phyloP scores from a whole-genome alignment of 2,113 vertebrate genomes.

The Otus sunia region DNA sequence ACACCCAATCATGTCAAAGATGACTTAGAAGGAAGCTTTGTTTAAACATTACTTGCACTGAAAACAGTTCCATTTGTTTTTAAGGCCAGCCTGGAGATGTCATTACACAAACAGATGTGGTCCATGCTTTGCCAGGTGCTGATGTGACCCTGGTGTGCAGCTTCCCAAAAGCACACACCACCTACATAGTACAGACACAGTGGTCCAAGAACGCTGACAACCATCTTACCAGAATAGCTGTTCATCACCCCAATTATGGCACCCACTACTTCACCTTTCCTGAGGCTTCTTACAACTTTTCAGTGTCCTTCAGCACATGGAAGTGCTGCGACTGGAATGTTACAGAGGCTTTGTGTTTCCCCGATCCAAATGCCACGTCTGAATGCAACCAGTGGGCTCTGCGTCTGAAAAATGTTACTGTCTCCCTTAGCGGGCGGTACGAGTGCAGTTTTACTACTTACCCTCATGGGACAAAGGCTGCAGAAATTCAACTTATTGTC shows the following conservation, averaged over 20 bases:
- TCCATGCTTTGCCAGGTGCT: slow-evolving; percentile 23
- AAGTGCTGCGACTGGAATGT: background rate
- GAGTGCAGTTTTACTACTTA: slow-evolving; percentile 66
- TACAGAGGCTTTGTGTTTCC: background rate
- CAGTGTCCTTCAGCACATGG: background rate
- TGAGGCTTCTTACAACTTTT: slow-evolving; percentile 19
- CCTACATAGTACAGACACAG: slow-evolving; percentile 51
- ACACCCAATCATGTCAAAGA: background rate
- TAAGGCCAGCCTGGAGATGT: background rate
- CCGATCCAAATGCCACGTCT: fast-evolving
- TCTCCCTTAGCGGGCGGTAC: slow-evolving; percentile 37
- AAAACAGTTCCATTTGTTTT: background rate
- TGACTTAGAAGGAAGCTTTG: background rate
- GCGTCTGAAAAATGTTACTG: slow-evolving; percentile 15
- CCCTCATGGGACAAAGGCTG: slow-evolving; percentile 37
- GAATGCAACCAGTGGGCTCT: slow-evolving; percentile 32
- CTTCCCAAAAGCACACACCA: background rate
- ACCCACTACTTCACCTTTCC: background rate
- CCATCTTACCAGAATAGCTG: background rate
- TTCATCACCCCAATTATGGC: slow-evolving; percentile 48
- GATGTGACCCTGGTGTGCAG: slow-evolving; percentile 42
- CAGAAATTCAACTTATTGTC: slow-evolving; percentile 33
- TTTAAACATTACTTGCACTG: background rate
- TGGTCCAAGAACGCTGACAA: slow-evolving; percentile 51
- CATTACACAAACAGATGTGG: background rate